Percentiles rank a stretch among this genome's conserved stretches.
Evolutionary conservation across 30 jellyfish, hydroid and myxozoan genomes (phyloP).

Genomic region (Hydra vulgaris): DNA sequence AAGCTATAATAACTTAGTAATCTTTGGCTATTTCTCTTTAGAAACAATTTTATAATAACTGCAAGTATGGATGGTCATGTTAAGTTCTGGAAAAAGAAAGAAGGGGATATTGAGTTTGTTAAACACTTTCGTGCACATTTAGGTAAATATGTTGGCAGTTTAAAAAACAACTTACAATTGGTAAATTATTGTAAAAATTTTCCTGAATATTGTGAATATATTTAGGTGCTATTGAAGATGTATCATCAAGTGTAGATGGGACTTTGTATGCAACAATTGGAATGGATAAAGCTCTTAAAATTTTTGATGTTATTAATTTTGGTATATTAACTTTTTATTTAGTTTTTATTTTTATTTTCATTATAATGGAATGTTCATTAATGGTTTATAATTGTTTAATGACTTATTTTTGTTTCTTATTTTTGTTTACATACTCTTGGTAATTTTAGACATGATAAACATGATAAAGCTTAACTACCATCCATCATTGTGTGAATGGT

Average conservation of each 20-base stretch:
- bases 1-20: no score
- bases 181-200: no score
- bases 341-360: not conserved
- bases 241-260: constrained; percentile 80
- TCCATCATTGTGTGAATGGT: constrained; percentile 78
- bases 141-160: constrained; percentile 34
- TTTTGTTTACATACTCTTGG: no score
- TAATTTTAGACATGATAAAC: constrained; percentile 83
- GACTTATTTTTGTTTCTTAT: not conserved
- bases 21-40: not conserved
- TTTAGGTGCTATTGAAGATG: constrained; percentile 64
- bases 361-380: not conserved
- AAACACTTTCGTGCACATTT: constrained; percentile 88
- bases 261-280: constrained; percentile 69
- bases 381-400: not conserved
- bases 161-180: no score
- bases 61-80: constrained; percentile 96
- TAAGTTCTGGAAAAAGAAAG: constrained; percentile 82
- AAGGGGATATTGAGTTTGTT: constrained; percentile 70
- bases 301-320: constrained; percentile 86
- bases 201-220: not conserved
- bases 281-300: constrained; percentile 77
- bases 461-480: constrained; percentile 62
- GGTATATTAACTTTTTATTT: constrained; percentile 33
- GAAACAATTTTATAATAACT: constrained; percentile 71